Percentiles rank a stretch among this genome's conserved stretches.
These are phyloP conservation scores for Leptinotarsa defecta DNA, from an alignment of 1,140 invertebrate genomes.

Conservation along the genomic window DNA sequence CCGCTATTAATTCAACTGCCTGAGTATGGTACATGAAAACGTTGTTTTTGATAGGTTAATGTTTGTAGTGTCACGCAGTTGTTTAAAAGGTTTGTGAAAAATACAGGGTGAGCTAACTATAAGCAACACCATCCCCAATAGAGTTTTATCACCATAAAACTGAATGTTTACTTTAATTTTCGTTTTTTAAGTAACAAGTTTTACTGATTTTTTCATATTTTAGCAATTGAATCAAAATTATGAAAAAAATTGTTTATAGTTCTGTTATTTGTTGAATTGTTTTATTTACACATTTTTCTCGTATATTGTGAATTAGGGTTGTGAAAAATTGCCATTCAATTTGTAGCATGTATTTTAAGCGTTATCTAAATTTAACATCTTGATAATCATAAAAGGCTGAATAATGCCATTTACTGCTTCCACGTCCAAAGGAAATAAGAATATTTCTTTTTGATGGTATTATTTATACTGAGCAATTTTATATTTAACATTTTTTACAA, in stretches of 20 bases:
- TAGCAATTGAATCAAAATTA: not conserved
- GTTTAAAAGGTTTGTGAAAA: conserved; percentile 2
- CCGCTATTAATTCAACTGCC: conserved; percentile 53
- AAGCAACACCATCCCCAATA: not conserved
- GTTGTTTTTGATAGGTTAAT: conserved; percentile 1
- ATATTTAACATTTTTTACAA: conserved; percentile 2
- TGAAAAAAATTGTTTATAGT: not conserved
- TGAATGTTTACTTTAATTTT: not conserved
- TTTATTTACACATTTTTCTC: not conserved
- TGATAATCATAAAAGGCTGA: conserved; percentile 34
- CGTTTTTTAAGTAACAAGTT: not conserved
- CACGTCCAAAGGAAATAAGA: conserved; percentile 23
- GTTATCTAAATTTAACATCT: conserved; percentile 19
- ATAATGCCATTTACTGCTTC: conserved; percentile 30
- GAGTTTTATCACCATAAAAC: not conserved
- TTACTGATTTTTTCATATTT: not conserved
- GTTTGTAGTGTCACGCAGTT: not conserved
- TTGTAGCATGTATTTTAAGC: not conserved
- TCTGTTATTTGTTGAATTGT: not conserved
- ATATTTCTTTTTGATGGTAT: not conserved
- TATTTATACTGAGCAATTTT: not conserved
- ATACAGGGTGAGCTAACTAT: not conserved
- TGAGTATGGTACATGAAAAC: conserved; percentile 32
- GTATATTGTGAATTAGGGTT: not conserved
- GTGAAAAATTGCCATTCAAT: conserved; percentile 2